Evolutionary conservation across 2,113 vertebrate genomes (phyloP).

Genomic region (Gopherus flavomarginatus): DNA sequence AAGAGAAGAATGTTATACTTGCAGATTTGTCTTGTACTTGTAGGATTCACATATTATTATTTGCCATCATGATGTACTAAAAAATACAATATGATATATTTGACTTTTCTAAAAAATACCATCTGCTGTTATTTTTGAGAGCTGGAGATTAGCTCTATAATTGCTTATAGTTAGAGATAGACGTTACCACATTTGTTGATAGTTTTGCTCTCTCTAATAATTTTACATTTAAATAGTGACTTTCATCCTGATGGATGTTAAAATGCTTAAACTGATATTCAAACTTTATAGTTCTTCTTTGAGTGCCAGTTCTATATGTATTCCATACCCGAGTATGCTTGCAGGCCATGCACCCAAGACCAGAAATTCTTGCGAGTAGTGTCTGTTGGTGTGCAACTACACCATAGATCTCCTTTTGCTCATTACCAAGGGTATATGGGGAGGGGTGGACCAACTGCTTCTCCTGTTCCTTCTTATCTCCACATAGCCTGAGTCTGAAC

Average conservation of each 20-base stretch:
- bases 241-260: constrained; percentile 68
- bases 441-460: neutral
- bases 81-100: constrained; percentile 77
- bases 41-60: constrained; percentile 79
- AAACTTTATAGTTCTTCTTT: constrained; percentile 52
- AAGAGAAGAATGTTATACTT: constrained; percentile 83
- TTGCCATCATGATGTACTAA: constrained; percentile 75
- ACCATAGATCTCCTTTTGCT: neutral
- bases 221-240: constrained; percentile 67
- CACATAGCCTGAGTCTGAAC: neutral
- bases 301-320: neutral
- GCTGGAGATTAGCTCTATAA: constrained; percentile 75
- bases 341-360: neutral
- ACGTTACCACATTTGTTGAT: constrained; percentile 73
- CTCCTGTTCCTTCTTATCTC: neutral
- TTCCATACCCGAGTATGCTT: neutral
- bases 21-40: constrained; percentile 81
- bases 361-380: neutral
- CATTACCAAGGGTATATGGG: neutral
- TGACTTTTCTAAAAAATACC: constrained; percentile 80
- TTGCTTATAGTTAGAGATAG: constrained; percentile 75
- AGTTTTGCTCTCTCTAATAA: constrained; percentile 70
- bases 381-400: neutral
- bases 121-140: constrained; percentile 79
- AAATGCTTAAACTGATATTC: constrained; percentile 70